Conservation (phyloP, 2,113 vertebrate genomes). For the Ptyas mucosa region DNA sequence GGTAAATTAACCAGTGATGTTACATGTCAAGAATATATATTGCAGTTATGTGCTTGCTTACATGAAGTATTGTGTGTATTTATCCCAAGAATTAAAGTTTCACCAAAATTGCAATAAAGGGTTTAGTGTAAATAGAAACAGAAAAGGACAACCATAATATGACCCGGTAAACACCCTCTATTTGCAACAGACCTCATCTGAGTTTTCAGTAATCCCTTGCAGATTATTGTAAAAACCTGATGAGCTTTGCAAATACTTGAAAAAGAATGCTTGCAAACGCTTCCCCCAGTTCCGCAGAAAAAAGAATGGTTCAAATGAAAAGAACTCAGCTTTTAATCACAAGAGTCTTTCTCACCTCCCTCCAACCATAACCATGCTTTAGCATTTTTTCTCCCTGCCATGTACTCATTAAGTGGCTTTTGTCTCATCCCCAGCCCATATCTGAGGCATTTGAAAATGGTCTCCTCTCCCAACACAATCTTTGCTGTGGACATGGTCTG, state of each 20-base stretch:
- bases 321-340: neutral
- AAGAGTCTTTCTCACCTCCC: neutral
- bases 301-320: neutral
- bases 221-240: neutral
- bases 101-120: neutral
- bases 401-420: neutral
- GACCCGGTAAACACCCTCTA: neutral
- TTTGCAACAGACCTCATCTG: neutral
- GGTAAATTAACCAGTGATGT: neutral
- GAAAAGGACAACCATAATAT: neutral
- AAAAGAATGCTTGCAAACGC: neutral
- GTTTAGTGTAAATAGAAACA: neutral
- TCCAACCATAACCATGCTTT: neutral
- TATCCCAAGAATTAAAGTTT: neutral
- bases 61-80: neutral
- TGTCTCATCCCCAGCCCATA: neutral
- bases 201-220: neutral
- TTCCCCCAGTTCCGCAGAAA: neutral
- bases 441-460: neutral
- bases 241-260: neutral
- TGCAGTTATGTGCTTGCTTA: neutral
- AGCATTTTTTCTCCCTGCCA: neutral
- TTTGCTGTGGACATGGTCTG: neutral
- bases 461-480: neutral
- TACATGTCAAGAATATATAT: neutral